Percentiles rank a stretch among this genome's conserved stretches.
These are phyloP conservation scores for Galagoides demidoff DNA, from an alignment of 2,797 vertebrate genomes.

Conservation along the genomic window DNA sequence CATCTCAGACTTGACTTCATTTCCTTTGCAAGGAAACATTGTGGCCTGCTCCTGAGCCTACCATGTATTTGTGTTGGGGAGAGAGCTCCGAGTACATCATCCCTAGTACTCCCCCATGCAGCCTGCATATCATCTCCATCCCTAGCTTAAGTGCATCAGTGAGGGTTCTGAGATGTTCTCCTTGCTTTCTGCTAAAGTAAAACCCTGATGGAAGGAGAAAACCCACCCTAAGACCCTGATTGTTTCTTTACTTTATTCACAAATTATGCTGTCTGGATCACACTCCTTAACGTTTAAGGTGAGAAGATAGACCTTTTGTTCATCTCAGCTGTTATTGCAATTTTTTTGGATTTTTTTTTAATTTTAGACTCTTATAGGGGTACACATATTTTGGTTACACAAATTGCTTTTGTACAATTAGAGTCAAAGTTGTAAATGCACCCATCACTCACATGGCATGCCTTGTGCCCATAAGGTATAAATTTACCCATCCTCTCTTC, in stretches of 20 bases:
- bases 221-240: background rate
- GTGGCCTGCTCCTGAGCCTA: background rate
- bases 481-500: too few species aligned
- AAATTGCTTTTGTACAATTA: too few species aligned
- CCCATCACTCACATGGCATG: too few species aligned
- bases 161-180: background rate
- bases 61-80: fast-evolving
- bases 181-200: background rate
- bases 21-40: background rate
- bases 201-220: background rate
- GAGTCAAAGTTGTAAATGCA: too few species aligned
- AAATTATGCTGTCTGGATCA: background rate
- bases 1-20: background rate
- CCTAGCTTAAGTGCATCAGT: background rate
- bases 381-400: too few species aligned
- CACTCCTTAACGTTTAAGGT: background rate
- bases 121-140: background rate
- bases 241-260: background rate
- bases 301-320: background rate
- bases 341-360: background rate
- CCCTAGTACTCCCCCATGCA: fast-evolving
- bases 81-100: background rate
- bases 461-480: too few species aligned
- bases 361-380: too few species aligned
- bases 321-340: background rate